A percentile compares a stretch with the other conserved stretches of the same genome.
These are phyloP conservation scores for Dicyrtomina minuta DNA, from an alignment of 2,888 invertebrate genomes.

Conservation along the genomic window DNA sequence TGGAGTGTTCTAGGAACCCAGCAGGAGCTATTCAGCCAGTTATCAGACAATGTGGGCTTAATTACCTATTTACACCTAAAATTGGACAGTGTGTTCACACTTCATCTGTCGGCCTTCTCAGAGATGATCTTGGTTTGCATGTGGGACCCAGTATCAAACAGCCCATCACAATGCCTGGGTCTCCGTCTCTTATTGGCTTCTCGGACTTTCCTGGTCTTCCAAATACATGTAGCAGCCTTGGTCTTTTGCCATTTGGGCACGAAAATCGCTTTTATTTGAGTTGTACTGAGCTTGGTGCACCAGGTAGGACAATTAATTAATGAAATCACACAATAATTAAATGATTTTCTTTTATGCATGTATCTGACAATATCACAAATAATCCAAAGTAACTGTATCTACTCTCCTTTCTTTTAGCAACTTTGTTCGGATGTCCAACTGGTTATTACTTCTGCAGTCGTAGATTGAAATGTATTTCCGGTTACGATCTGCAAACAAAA, in stretches of 20 bases:
- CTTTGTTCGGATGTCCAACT: conserved; percentile 38
- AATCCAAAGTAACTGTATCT: not conserved
- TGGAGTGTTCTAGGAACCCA: conserved; percentile 35
- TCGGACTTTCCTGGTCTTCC: conserved; percentile 34
- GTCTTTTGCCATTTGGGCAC: conserved; percentile 33
- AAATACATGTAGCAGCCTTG: conserved; percentile 22
- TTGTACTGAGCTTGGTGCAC: conserved; percentile 20
- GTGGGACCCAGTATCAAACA: conserved; percentile 31
- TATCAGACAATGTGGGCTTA: conserved; percentile 30
- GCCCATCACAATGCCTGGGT: conserved; percentile 9
- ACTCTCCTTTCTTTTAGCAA: conserved; percentile 40
- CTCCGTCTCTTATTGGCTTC: conserved; percentile 4
- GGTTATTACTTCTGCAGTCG: conserved; percentile 42
- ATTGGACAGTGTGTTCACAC: conserved; percentile 36
- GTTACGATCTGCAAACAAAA: conserved; percentile 22
- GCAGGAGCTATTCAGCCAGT: conserved; percentile 12
- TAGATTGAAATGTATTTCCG: conserved; percentile 31
- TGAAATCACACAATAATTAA: not conserved
- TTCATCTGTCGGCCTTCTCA: conserved; percentile 33
- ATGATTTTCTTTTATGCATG: not conserved
- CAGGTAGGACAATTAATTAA: conserved; percentile 14
- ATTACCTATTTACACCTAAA: conserved; percentile 37
- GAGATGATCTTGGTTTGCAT: conserved; percentile 36
- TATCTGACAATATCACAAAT: no score
- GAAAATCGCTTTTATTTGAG: conserved; percentile 42